phyloP scores from a whole-genome alignment of 2,113 vertebrate genomes.

The Eurypyga helias region DNA sequence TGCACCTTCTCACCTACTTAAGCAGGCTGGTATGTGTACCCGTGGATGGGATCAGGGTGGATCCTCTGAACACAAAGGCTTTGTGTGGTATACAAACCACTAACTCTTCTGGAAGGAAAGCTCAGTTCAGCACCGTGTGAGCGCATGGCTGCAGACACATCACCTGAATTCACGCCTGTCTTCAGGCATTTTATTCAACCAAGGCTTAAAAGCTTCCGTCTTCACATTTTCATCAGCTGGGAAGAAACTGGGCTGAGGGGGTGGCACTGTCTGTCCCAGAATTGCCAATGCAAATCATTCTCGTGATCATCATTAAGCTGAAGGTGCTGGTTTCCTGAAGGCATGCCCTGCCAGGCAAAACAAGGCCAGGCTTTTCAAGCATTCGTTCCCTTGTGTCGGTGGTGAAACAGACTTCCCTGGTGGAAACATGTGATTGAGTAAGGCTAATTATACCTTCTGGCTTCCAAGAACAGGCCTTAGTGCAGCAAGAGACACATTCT shows the following conservation, averaged over 20 bases:
- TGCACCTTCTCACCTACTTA: neutral
- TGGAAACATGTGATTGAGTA: neutral
- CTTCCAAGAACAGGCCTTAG: conserved; percentile 21
- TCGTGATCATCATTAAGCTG: neutral
- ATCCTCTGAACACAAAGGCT: neutral
- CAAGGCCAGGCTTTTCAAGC: conserved; percentile 24
- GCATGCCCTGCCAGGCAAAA: neutral
- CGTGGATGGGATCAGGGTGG: neutral
- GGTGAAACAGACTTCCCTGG: neutral
- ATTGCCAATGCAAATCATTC: neutral
- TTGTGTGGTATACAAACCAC: neutral
- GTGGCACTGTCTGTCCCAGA: neutral
- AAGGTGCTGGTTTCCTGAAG: neutral
- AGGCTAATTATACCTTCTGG: conserved; percentile 27
- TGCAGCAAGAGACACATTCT: neutral
- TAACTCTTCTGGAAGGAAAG: neutral
- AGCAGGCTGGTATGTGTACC: neutral
- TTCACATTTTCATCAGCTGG: neutral
- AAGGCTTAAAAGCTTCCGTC: neutral
- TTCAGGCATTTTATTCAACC: neutral
- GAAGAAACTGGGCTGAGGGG: neutral
- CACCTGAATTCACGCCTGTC: neutral
- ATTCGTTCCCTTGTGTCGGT: neutral
- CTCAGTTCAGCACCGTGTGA: neutral
- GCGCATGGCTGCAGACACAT: neutral